Conservation (phyloP, 2,888 invertebrate genomes). For the Amphiduros pacificus region DNA sequence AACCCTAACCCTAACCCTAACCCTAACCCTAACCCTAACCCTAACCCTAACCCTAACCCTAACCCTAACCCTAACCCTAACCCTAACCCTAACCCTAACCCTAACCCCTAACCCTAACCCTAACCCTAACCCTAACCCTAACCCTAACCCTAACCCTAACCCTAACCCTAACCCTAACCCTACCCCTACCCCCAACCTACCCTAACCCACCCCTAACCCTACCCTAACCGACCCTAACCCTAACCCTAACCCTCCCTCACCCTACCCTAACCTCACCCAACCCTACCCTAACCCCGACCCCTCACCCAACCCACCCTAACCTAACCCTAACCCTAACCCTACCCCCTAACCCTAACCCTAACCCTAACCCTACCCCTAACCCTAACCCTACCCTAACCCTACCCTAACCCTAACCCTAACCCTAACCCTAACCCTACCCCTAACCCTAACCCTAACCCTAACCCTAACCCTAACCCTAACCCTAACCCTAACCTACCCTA, state of each 20-base stretch:
- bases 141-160: constrained; percentile 28
- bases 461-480: constrained; percentile 22
- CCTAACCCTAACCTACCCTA: constrained; percentile 16
- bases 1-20: constrained; percentile 24
- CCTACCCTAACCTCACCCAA: constrained; percentile 23
- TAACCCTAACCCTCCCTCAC: constrained; percentile 20
- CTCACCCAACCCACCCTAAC: constrained; percentile 25
- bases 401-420: constrained; percentile 22
- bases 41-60: constrained; percentile 20
- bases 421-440: constrained; percentile 24
- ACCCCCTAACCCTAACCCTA: constrained; percentile 19
- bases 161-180: constrained; percentile 27
- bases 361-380: constrained; percentile 17
- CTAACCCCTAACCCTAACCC: constrained; percentile 24
- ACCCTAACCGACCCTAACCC: constrained; percentile 21
- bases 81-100: constrained; percentile 28
- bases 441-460: constrained; percentile 29
- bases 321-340: constrained; percentile 19
- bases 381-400: constrained; percentile 16
- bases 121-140: constrained; percentile 32
- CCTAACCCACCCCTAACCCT: constrained; percentile 17
- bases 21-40: constrained; percentile 25
- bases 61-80: constrained; percentile 31
- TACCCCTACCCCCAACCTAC: constrained; percentile 26
- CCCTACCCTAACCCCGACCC: constrained; percentile 16